phyloP scores from a whole-genome alignment of 2,888 invertebrate species.

The Thysanoteuthis rhombus region DNA sequence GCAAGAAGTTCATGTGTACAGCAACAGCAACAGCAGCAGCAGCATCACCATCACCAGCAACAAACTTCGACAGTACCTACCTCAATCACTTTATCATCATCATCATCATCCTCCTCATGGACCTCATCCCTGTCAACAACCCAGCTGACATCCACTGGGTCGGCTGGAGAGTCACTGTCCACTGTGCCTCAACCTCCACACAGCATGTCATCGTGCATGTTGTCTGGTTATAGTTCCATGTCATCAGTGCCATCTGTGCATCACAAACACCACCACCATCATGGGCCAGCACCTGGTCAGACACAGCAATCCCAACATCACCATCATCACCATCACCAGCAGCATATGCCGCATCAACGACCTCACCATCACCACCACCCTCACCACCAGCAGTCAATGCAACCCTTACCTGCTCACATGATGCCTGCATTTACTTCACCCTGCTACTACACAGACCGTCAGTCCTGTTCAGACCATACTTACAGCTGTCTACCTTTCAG shows the following conservation, averaged over 20 bases:
- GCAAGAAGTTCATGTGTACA: neutral
- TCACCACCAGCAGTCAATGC: conserved; percentile 46
- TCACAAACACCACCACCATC: conserved; percentile 21
- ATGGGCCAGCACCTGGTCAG: neutral
- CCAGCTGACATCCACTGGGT: neutral
- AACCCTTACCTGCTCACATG: conserved; percentile 46
- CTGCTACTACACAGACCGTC: conserved; percentile 35
- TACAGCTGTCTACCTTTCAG: conserved; percentile 35
- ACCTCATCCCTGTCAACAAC: neutral
- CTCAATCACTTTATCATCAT: conserved; percentile 13
- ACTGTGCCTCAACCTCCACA: neutral
- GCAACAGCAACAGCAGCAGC: neutral
- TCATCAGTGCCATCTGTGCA: neutral
- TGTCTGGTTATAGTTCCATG: conserved; percentile 14
- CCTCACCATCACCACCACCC: conserved; percentile 31
- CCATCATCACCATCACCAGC: conserved; percentile 30
- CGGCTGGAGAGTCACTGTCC: neutral
- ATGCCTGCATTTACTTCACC: conserved; percentile 37
- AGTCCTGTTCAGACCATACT: conserved; percentile 35
- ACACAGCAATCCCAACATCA: conserved; percentile 59
- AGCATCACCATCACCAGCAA: neutral
- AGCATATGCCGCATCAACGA: neutral
- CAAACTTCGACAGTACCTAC: conserved; percentile 17
- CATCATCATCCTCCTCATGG: neutral
- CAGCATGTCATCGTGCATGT: conserved; percentile 15